These are phyloP conservation scores for Poecilia latipinna DNA, from an alignment of 2,113 vertebrate species.

Conservation along the genomic window DNA sequence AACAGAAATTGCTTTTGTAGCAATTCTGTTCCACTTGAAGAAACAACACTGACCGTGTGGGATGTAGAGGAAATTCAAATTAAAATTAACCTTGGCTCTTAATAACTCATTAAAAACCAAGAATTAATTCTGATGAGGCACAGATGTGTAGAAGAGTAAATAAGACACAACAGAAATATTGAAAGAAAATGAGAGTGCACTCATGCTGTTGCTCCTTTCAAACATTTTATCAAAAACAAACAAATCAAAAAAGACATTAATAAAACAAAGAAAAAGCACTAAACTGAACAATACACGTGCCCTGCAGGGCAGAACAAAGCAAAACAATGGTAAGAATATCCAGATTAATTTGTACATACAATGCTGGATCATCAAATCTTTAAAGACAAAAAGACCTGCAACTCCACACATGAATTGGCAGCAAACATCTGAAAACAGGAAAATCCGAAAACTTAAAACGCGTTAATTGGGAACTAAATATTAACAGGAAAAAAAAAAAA, in stretches of 20 bases:
- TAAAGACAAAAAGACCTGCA: slow-evolving; percentile 31
- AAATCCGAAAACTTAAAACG: slow-evolving; percentile 42
- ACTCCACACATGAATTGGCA: slow-evolving; percentile 57
- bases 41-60: too few relatives aligned
- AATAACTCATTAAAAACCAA: not conserved
- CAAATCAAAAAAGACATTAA: not conserved
- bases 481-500: slow-evolving; percentile 17
- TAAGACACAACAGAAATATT: not conserved
- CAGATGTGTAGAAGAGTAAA: not conserved
- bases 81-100: too few relatives aligned
- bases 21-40: too few relatives aligned
- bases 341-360: slow-evolving; percentile 52
- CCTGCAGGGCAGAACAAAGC: slow-evolving; percentile 54
- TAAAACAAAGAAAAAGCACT: slow-evolving; percentile 56
- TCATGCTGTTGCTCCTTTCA: slow-evolving; percentile 55
- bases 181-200: slow-evolving; percentile 45
- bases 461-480: slow-evolving; percentile 44
- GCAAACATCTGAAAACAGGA: slow-evolving; percentile 53
- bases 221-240: slow-evolving; percentile 64
- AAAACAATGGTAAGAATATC: slow-evolving; percentile 43
- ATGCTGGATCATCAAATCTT: slow-evolving; percentile 36
- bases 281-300: slow-evolving; percentile 55
- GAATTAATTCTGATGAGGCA: not conserved
- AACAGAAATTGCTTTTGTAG: too few relatives aligned
- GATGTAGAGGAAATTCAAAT: too few relatives aligned